phyloP scores from a whole-genome alignment of 53 echinoderm and acorn worm genomes.

The Echinometra lucunter region DNA sequence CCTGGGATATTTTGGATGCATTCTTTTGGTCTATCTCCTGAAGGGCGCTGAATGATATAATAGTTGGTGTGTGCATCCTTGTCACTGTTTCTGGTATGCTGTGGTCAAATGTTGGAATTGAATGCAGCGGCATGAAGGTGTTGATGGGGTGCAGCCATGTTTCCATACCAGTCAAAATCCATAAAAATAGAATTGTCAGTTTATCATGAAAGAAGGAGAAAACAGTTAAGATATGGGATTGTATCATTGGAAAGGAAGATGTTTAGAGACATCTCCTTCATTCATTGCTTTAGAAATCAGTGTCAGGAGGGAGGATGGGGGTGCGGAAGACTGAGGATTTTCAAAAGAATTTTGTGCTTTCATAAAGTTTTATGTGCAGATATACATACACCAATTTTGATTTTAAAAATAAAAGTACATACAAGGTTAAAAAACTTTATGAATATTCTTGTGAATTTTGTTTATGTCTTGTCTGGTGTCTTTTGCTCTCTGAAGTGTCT shows the following conservation, averaged over 20 bases:
- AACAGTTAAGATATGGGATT: neutral
- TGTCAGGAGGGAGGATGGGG: neutral
- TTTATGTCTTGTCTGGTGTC: neutral
- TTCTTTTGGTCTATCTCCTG: neutral
- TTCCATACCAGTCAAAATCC: neutral
- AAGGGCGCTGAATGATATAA: constrained; percentile 25
- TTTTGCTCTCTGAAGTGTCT: neutral
- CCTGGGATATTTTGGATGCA: neutral
- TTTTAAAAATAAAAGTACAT: no score
- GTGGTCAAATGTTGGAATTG: constrained; percentile 31
- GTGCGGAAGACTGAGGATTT: no score
- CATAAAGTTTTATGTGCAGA: no score
- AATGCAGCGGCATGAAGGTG: neutral
- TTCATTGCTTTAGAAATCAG: neutral
- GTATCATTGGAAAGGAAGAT: neutral
- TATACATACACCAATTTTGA: no score
- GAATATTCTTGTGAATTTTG: no score
- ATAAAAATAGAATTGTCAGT: neutral
- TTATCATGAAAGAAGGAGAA: neutral
- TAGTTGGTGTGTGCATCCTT: neutral
- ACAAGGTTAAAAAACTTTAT: no score
- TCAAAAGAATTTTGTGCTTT: no score
- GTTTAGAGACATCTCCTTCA: no score
- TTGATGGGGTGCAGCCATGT: neutral
- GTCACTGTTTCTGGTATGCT: constrained; percentile 25